These are phyloP conservation scores for Tyrophagus putrescentiae DNA, from an alignment of 1,140 invertebrate genomes.

Conservation along the genomic window DNA sequence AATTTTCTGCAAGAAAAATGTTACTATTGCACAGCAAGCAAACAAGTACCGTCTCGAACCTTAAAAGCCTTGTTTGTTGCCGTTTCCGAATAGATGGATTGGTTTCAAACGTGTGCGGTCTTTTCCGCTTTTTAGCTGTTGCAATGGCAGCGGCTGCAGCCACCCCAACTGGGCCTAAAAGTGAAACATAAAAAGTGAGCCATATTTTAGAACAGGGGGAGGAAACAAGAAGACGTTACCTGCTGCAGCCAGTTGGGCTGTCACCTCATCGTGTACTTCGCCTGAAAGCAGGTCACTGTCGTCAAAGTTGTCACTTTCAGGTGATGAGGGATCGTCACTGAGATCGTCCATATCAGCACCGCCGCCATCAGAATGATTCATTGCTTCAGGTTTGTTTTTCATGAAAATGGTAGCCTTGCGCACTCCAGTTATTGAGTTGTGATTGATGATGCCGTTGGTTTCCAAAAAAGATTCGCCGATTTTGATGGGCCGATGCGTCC, in stretches of 20 bases:
- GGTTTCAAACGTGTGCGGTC: slow-evolving; percentile 91
- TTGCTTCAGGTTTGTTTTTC: slow-evolving; percentile 20
- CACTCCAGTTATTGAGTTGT: neutral
- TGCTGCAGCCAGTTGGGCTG: slow-evolving; percentile 82
- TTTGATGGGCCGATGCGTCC: no score
- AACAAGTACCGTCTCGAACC: slow-evolving; percentile 40
- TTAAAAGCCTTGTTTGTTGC: slow-evolving; percentile 82
- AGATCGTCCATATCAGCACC: slow-evolving; percentile 28
- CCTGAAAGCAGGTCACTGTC: slow-evolving; percentile 34
- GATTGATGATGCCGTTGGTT: no score
- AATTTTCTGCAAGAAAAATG: slow-evolving; percentile 49
- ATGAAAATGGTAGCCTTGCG: neutral
- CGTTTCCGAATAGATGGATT: slow-evolving; percentile 90
- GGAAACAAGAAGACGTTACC: slow-evolving; percentile 43
- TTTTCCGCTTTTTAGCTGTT: slow-evolving; percentile 83
- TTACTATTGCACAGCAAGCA: neutral
- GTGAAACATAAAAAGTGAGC: slow-evolving; percentile 10
- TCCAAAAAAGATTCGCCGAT: no score
- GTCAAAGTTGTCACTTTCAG: slow-evolving; percentile 36
- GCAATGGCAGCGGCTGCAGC: slow-evolving; percentile 91
- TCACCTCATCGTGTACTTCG: slow-evolving; percentile 69
- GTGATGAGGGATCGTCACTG: slow-evolving; percentile 34
- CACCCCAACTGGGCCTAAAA: slow-evolving; percentile 77
- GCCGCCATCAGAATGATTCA: slow-evolving; percentile 21
- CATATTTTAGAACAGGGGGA: neutral